A percentile compares a stretch with the other conserved stretches of the same genome.
phyloP scores from a whole-genome alignment of 1,140 invertebrate genomes.

The Venturia canescens region DNA sequence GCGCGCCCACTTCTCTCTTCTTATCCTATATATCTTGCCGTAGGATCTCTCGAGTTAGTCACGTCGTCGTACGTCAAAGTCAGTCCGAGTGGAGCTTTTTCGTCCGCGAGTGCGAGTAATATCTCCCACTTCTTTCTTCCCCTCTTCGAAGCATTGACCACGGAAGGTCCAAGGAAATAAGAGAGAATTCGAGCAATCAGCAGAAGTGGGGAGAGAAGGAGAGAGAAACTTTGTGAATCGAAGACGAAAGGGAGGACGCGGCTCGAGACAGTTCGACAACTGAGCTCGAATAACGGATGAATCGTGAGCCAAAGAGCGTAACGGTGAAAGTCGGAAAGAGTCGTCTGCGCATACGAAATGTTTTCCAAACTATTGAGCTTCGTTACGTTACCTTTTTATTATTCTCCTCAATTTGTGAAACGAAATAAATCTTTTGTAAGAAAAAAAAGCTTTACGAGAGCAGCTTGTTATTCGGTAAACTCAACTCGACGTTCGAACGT shows the following conservation, averaged over 20 bases:
- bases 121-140: slow-evolving; percentile 1
- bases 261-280: slow-evolving; percentile 22
- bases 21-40: slow-evolving; percentile 36
- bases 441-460: neutral
- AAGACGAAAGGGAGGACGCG: slow-evolving; percentile 44
- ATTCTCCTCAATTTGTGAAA: neutral
- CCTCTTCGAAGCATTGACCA: neutral
- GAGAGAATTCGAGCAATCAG: slow-evolving; percentile 15
- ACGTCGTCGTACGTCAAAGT: slow-evolving; percentile 52
- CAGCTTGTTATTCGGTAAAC: too few relatives aligned
- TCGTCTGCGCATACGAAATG: neutral
- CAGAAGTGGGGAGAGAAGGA: neutral
- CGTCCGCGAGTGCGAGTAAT: neutral
- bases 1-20: slow-evolving; percentile 9
- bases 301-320: neutral
- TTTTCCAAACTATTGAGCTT: neutral
- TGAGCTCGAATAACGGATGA: slow-evolving; percentile 18
- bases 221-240: slow-evolving; percentile 5
- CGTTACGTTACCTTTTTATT: neutral
- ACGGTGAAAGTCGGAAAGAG: slow-evolving; percentile 32
- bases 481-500: neutral
- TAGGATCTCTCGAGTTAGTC: slow-evolving; percentile 47
- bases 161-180: neutral
- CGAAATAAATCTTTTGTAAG: neutral
- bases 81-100: slow-evolving; percentile 32